Evolutionary conservation across 2,797 vertebrate species (phyloP).

Genomic region (Esox lucius): DNA sequence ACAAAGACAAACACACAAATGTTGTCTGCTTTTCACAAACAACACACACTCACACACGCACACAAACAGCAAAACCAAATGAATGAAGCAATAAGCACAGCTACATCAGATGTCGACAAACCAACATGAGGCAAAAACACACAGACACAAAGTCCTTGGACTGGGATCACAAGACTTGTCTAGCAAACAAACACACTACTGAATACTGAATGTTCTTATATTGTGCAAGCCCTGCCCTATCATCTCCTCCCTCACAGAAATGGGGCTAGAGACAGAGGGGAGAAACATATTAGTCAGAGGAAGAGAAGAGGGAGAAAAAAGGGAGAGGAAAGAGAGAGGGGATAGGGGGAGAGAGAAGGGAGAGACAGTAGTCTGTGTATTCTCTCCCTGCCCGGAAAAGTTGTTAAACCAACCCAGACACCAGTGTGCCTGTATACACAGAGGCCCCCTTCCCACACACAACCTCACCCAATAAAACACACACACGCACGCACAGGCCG

Average conservation of each 20-base stretch:
- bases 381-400: slow-evolving; percentile 8
- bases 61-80: not conserved
- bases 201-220: slow-evolving; percentile 38
- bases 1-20: not conserved
- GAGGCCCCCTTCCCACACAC: slow-evolving; percentile 33
- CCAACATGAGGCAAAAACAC: slow-evolving; percentile 40
- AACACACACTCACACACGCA: not conserved
- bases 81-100: slow-evolving; percentile 16
- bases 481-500: not conserved
- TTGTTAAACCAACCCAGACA: slow-evolving; percentile 37
- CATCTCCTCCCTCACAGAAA: not conserved
- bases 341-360: not conserved
- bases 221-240: slow-evolving; percentile 4
- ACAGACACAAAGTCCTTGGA: slow-evolving; percentile 34
- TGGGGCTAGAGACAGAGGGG: not conserved
- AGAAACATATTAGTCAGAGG: not conserved
- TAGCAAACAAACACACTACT: slow-evolving; percentile 41
- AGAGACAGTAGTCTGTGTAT: not conserved
- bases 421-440: slow-evolving; percentile 32
- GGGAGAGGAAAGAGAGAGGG: not conserved
- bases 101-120: slow-evolving; percentile 39
- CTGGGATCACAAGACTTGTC: slow-evolving; percentile 53
- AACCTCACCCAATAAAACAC: not conserved
- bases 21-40: too few species aligned
- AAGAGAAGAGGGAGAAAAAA: not conserved